Percentiles rank a stretch among this genome's conserved stretches.
These are phyloP conservation scores for Lapara coniferarum DNA, from an alignment of 2,888 invertebrate genomes.

Conservation along the genomic window DNA sequence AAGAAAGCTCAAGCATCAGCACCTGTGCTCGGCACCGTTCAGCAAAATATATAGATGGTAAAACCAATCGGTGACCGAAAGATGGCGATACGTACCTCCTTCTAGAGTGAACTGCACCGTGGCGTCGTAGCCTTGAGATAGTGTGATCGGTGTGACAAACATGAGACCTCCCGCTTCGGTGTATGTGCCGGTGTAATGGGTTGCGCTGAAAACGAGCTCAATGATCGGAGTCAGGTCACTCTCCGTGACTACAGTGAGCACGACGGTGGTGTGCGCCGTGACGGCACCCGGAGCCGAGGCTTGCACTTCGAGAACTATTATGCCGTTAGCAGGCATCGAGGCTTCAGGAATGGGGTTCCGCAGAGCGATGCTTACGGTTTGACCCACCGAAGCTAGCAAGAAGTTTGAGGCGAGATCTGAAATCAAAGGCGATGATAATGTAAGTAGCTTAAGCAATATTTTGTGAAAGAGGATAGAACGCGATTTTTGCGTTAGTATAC, in stretches of 20 bases:
- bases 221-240: constrained; percentile 10
- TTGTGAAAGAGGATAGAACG: background rate
- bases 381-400: background rate
- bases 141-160: constrained; percentile 4
- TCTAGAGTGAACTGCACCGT: constrained; percentile 9
- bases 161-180: constrained; percentile 34
- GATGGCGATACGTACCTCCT: background rate
- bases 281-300: background rate
- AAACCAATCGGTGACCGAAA: too few relatives aligned
- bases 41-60: too few relatives aligned
- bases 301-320: constrained; percentile 1
- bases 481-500: background rate
- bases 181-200: constrained; percentile 40
- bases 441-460: background rate
- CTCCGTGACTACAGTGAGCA: constrained; percentile 1
- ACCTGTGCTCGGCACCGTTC: background rate
- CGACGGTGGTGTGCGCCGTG: constrained; percentile 1
- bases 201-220: constrained; percentile 41
- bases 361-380: constrained; percentile 1
- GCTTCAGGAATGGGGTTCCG: background rate
- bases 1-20: background rate
- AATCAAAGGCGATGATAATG: background rate
- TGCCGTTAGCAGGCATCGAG: background rate
- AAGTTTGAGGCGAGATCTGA: background rate
- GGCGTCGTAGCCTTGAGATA: constrained; percentile 11